These are phyloP conservation scores for Chaetorhynchus papuensis DNA, from an alignment of 2,113 vertebrate genomes.

Conservation along the genomic window DNA sequence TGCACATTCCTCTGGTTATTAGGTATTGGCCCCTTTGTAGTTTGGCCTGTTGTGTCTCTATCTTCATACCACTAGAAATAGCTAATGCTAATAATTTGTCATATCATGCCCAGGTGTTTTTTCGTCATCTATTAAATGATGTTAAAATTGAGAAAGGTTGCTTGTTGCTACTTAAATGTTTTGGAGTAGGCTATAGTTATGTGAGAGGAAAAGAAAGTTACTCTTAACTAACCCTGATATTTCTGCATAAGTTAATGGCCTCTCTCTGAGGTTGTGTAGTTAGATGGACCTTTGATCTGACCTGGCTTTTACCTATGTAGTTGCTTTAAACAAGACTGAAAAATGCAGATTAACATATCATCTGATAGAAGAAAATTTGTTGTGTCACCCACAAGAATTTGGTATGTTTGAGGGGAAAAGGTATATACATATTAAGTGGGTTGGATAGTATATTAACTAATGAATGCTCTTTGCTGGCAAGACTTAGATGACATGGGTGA, in stretches of 20 bases:
- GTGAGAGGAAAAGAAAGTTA: background rate
- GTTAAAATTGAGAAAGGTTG: background rate
- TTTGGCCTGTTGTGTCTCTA: background rate
- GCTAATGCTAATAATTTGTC: background rate
- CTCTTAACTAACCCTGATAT: background rate
- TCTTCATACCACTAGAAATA: background rate
- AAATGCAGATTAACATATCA: background rate
- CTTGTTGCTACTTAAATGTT: background rate
- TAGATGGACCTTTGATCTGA: background rate
- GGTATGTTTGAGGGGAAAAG: background rate
- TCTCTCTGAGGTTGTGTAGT: background rate
- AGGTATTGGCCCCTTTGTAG: background rate
- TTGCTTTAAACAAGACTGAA: background rate
- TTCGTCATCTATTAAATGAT: background rate
- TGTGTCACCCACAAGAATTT: background rate
- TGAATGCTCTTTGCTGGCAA: background rate
- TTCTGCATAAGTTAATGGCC: background rate
- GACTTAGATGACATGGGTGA: background rate
- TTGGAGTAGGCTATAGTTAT: background rate
- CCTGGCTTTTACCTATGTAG: background rate
- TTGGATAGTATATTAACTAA: background rate
- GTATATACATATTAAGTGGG: background rate
- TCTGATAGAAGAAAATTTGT: background rate
- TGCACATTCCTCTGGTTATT: background rate
- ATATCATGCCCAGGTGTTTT: background rate